Evolutionary conservation across 2,888 invertebrate genomes (phyloP).

Genomic region (Drosophila glabriapex): DNA sequence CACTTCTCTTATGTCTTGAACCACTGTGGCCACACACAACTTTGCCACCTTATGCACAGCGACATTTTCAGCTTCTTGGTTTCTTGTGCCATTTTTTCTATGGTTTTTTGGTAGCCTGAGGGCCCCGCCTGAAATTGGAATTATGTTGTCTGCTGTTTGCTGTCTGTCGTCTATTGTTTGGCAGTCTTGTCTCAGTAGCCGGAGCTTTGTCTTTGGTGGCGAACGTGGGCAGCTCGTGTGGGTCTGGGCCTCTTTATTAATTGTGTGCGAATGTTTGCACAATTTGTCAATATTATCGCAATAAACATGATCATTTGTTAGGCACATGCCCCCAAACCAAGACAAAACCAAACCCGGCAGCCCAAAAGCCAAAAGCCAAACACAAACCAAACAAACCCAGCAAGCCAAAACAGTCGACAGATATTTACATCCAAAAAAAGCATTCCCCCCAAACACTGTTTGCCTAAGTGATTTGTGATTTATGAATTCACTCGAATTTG

Average conservation of each 20-base stretch:
- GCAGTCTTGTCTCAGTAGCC: slow-evolving; percentile 41
- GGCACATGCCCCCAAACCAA: slow-evolving; percentile 30
- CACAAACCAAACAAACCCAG: slow-evolving; percentile 6
- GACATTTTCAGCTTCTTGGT: slow-evolving; percentile 53
- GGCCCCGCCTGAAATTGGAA: slow-evolving; percentile 57
- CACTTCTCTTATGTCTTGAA: not conserved
- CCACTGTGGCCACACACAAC: slow-evolving; percentile 31
- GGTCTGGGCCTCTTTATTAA: slow-evolving; percentile 67
- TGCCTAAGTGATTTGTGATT: slow-evolving; percentile 79
- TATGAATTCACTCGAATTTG: slow-evolving; percentile 70
- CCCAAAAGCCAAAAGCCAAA: not conserved
- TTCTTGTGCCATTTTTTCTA: slow-evolving; percentile 1
- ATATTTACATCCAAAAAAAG: slow-evolving; percentile 32
- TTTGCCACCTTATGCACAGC: slow-evolving; percentile 40
- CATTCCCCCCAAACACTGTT: slow-evolving; percentile 39
- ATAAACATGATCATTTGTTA: slow-evolving; percentile 73
- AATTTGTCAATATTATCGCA: slow-evolving; percentile 82
- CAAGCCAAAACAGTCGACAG: slow-evolving; percentile 18
- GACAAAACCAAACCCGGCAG: not conserved
- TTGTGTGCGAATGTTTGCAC: slow-evolving; percentile 81
- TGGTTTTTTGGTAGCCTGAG: slow-evolving; percentile 53
- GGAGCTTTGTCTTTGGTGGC: slow-evolving; percentile 49
- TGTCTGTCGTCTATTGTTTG: slow-evolving; percentile 5
- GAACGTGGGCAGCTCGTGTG: slow-evolving; percentile 56
- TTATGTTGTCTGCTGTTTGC: slow-evolving; percentile 66